Percentiles rank a stretch among this genome's conserved stretches.
Conservation (phyloP, 2,888 invertebrate genomes). For the Himalopsyche anomala region DNA sequence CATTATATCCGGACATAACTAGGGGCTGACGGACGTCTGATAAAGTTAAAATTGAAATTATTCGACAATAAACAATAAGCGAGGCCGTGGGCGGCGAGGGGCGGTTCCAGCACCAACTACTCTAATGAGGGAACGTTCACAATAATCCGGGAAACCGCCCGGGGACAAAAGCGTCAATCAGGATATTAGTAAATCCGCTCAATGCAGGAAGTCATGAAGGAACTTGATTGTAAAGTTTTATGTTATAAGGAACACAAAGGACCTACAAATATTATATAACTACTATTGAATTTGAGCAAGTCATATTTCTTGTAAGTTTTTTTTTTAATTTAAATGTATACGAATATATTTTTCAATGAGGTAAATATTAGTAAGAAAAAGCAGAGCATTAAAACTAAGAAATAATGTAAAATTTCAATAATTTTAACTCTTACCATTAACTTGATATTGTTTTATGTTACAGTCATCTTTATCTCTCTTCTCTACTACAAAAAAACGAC, state of each 20-base stretch:
- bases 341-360: too few relatives aligned
- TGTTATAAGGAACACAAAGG: neutral
- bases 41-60: slow-evolving; percentile 53
- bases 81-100: slow-evolving; percentile 40
- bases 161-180: slow-evolving; percentile 65
- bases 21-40: slow-evolving; percentile 47
- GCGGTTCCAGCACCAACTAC: slow-evolving; percentile 44
- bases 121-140: slow-evolving; percentile 64
- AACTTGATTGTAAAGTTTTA: neutral
- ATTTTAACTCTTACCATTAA: too few relatives aligned
- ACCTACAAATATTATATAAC: too few relatives aligned
- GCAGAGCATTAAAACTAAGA: too few relatives aligned
- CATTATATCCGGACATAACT: slow-evolving; percentile 19
- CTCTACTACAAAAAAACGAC: too few relatives aligned
- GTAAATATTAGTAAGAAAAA: too few relatives aligned
- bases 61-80: slow-evolving; percentile 59
- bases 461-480: too few relatives aligned
- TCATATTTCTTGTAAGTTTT: too few relatives aligned
- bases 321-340: too few relatives aligned
- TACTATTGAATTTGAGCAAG: too few relatives aligned
- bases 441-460: too few relatives aligned
- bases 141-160: slow-evolving; percentile 65
- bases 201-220: slow-evolving; percentile 51
- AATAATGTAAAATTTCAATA: too few relatives aligned
- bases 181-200: slow-evolving; percentile 64